Evolutionary conservation across 2,888 invertebrate species (phyloP).

Genomic region (Yponomeuta evonymella): DNA sequence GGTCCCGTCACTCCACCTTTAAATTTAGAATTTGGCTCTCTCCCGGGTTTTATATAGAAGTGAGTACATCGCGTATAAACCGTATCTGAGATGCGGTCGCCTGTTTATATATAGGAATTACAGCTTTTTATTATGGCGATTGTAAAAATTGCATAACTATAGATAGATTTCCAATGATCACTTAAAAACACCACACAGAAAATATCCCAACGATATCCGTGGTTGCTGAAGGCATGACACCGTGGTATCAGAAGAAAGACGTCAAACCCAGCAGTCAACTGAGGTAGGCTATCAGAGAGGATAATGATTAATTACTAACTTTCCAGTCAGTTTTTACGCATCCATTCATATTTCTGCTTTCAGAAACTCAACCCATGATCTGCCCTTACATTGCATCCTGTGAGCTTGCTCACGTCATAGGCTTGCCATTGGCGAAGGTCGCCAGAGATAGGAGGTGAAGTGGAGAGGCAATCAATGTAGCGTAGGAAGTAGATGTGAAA

Average conservation of each 20-base stretch:
- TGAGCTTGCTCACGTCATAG: background rate
- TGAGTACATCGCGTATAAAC: constrained; percentile 74
- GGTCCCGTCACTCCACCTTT: constrained; percentile 48
- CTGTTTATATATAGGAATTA: constrained; percentile 72
- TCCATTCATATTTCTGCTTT: background rate
- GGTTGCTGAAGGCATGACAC: background rate
- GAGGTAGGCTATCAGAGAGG: too few species aligned
- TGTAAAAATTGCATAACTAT: constrained; percentile 34
- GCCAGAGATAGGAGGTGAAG: background rate
- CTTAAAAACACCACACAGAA: background rate
- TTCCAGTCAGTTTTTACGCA: background rate
- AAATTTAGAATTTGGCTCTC: constrained; percentile 80
- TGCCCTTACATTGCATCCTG: constrained; percentile 9
- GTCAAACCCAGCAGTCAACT: too few species aligned
- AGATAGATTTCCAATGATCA: background rate
- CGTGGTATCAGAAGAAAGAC: too few species aligned
- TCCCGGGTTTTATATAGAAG: constrained; percentile 77
- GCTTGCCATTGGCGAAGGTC: background rate
- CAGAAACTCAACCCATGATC: constrained; percentile 1
- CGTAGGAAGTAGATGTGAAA: too few species aligned
- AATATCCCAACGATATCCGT: background rate
- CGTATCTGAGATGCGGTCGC: constrained; percentile 71
- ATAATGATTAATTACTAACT: too few species aligned
- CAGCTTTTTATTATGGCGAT: constrained; percentile 70
- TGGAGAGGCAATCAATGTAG: background rate